phyloP scores from a whole-genome alignment of 2,113 vertebrate genomes.

The Leptocoma aspasia region DNA sequence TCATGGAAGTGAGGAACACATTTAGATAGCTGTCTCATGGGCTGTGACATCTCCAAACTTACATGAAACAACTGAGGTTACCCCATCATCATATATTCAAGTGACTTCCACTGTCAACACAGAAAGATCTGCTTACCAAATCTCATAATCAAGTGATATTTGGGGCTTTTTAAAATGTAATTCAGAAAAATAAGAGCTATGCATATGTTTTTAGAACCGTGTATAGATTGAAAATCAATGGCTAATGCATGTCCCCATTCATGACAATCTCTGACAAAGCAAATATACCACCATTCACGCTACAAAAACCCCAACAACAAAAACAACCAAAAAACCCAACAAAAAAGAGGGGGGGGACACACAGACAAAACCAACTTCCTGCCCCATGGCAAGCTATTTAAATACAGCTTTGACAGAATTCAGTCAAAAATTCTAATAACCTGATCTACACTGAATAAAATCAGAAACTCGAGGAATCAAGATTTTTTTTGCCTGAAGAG shows the following conservation, averaged over 20 bases:
- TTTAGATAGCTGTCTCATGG: background rate
- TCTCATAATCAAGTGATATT: background rate
- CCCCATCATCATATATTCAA: background rate
- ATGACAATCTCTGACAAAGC: background rate
- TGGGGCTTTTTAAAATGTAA: background rate
- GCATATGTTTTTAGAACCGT: background rate
- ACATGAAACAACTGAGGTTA: background rate
- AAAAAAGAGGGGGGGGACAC: rapidly evolving
- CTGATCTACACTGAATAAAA: background rate
- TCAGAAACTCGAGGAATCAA: background rate
- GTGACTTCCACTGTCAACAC: background rate
- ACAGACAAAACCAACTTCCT: background rate
- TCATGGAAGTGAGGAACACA: background rate
- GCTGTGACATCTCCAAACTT: background rate
- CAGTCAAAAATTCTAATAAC: background rate
- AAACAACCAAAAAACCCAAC: background rate
- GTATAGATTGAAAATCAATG: background rate
- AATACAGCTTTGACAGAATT: background rate
- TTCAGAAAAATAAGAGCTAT: background rate
- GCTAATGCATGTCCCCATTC: background rate
- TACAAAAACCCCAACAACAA: background rate
- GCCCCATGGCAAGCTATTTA: background rate
- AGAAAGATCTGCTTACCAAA: background rate
- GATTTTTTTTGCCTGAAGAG: background rate
- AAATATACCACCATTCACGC: background rate